Evolutionary conservation across 1,140 invertebrate genomes (phyloP).

Genomic region (Colletes latitarsis): DNA sequence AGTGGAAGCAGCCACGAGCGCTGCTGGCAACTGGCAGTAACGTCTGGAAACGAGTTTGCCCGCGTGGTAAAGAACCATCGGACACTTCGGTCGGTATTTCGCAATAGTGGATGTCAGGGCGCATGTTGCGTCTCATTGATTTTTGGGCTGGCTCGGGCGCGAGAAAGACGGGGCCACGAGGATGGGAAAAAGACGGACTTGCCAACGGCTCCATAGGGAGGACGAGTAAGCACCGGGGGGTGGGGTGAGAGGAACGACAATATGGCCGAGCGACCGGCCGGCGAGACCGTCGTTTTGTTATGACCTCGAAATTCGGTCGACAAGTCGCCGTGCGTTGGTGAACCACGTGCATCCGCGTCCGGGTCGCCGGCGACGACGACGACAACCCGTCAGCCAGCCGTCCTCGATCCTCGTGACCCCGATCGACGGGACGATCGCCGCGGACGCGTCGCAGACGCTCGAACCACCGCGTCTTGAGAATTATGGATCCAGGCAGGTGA

Average conservation of each 20-base stretch:
- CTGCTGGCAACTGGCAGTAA: not conserved
- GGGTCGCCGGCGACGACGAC: constrained; percentile 26
- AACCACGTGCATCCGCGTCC: constrained; percentile 56
- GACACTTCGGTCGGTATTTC: constrained; percentile 30
- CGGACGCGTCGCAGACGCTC: not conserved
- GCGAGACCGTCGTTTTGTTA: constrained; percentile 57
- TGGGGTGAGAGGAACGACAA: constrained; percentile 41
- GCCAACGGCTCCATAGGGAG: not conserved
- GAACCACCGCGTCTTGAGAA: constrained; percentile 33
- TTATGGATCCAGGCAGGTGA: constrained; percentile 75
- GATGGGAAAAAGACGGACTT: constrained; percentile 23
- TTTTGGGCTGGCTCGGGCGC: constrained; percentile 24
- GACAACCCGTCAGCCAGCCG: not conserved
- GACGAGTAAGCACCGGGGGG: not conserved
- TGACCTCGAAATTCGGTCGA: constrained; percentile 55
- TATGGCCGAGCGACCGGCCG: constrained; percentile 60
- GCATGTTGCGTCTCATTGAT: constrained; percentile 55
- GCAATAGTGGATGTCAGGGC: constrained; percentile 29
- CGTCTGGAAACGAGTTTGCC: not conserved
- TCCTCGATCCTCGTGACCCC: not conserved
- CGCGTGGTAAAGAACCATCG: not conserved
- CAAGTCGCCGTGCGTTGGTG: constrained; percentile 24
- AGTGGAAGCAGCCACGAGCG: too few species aligned
- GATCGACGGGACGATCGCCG: not conserved
- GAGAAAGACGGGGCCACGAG: constrained; percentile 18